Conservation (phyloP, 1,140 invertebrate genomes). For the Nasonia vitripennis region DNA sequence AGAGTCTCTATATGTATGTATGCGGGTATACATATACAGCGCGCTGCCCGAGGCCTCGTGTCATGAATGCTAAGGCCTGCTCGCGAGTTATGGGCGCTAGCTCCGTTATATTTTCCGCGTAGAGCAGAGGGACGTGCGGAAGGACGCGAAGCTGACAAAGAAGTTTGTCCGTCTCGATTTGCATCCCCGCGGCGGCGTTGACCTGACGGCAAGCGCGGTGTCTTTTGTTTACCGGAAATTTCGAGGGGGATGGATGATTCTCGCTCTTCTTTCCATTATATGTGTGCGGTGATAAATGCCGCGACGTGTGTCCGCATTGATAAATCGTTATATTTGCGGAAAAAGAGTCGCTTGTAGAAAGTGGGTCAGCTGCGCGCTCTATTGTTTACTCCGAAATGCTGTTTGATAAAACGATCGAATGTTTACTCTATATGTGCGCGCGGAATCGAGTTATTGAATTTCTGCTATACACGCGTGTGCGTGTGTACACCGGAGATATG, state of each 20-base stretch:
- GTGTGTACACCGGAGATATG: background rate
- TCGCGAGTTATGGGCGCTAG: background rate
- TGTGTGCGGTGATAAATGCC: constrained; percentile 55
- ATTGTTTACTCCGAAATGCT: background rate
- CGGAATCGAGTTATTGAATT: background rate
- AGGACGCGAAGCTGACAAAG: constrained; percentile 15
- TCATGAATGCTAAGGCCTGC: constrained; percentile 34
- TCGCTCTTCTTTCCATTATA: constrained; percentile 8
- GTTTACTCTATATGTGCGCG: background rate
- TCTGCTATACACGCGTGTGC: background rate
- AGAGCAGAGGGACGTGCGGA: background rate
- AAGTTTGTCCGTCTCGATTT: background rate
- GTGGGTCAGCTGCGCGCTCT: background rate
- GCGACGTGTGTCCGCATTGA: constrained; percentile 28
- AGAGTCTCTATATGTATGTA: background rate
- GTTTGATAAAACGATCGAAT: background rate
- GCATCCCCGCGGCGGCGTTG: background rate
- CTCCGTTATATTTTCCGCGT: background rate
- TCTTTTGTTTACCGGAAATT: constrained; percentile 21
- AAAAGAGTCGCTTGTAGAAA: background rate
- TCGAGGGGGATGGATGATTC: background rate
- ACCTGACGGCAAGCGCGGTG: background rate
- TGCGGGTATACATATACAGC: background rate
- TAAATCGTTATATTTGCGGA: constrained; percentile 47
- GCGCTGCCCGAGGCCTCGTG: background rate